Evolutionary conservation across 1,140 invertebrate species (phyloP).

Genomic region (Drosophila micromelanica): DNA sequence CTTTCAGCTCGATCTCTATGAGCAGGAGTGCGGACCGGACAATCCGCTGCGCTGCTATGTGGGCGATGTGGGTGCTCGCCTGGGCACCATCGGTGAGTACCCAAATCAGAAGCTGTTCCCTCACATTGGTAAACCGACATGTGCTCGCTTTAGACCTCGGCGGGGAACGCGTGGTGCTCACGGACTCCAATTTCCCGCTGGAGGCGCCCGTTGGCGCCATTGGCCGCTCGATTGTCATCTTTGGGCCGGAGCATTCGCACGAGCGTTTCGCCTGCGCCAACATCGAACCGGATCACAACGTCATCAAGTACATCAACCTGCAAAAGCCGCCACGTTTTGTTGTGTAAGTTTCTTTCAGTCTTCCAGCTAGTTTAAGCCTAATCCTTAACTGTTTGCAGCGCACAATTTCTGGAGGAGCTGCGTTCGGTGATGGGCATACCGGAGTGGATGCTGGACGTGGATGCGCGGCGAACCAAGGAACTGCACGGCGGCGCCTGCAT

Average conservation of each 20-base stretch:
- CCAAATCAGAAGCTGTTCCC: no score
- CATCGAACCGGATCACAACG: constrained; percentile 95
- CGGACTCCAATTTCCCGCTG: constrained; percentile 95
- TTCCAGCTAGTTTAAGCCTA: neutral
- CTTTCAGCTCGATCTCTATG: constrained; percentile 92
- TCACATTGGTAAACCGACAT: neutral
- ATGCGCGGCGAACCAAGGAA: constrained; percentile 91
- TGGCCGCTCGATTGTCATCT: constrained; percentile 93
- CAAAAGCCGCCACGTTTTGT: constrained; percentile 94
- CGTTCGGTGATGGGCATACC: constrained; percentile 93
- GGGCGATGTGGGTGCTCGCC: constrained; percentile 94
- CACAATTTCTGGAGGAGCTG: constrained; percentile 93
- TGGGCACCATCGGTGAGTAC: constrained; percentile 90
- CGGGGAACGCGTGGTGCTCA: constrained; percentile 90
- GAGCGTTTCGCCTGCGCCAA: constrained; percentile 95
- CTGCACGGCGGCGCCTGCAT: constrained; percentile 92
- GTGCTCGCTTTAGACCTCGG: constrained; percentile 87
- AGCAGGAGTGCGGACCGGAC: constrained; percentile 92
- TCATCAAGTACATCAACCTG: constrained; percentile 95
- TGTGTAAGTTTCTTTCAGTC: constrained; percentile 87
- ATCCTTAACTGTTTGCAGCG: constrained; percentile 85
- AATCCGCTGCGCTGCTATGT: constrained; percentile 96
- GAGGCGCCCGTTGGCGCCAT: constrained; percentile 91
- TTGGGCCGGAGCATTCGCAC: constrained; percentile 89
- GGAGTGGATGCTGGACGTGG: constrained; percentile 95